Evolutionary conservation across 2,797 vertebrate species (phyloP).

Genomic region (Cossypha niveicapilla): DNA sequence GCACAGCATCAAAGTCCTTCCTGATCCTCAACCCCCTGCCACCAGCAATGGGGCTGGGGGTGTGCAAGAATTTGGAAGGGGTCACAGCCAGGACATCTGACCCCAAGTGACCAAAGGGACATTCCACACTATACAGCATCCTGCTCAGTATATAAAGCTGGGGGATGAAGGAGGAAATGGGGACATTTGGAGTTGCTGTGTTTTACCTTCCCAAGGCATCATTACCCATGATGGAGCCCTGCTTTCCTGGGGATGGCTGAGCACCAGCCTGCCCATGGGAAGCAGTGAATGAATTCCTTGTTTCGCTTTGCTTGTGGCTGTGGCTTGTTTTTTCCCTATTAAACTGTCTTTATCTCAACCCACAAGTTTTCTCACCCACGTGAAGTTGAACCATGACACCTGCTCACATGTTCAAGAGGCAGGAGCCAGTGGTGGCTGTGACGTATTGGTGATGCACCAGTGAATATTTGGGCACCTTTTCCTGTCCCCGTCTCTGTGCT

Average conservation of each 20-base stretch:
- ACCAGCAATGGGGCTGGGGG: not conserved
- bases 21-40: not conserved
- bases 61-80: not conserved
- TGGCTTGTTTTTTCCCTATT: not conserved
- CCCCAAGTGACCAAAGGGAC: not conserved
- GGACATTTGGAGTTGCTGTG: not conserved
- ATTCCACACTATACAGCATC: not conserved
- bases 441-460: not conserved
- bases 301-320: not conserved
- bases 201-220: not conserved
- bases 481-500: not conserved
- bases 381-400: rapidly evolving
- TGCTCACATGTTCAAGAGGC: not conserved
- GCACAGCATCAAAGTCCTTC: not conserved
- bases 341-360: not conserved
- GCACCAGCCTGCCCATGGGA: not conserved
- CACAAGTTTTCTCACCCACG: not conserved
- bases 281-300: not conserved
- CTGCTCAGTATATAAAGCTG: not conserved
- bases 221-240: rapidly evolving
- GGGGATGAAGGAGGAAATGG: not conserved
- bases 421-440: not conserved
- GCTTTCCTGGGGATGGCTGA: not conserved
- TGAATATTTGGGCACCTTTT: not conserved
- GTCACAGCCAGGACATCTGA: not conserved